phyloP scores from a whole-genome alignment of 1,140 invertebrate species.

The Drosophila guanche region DNA sequence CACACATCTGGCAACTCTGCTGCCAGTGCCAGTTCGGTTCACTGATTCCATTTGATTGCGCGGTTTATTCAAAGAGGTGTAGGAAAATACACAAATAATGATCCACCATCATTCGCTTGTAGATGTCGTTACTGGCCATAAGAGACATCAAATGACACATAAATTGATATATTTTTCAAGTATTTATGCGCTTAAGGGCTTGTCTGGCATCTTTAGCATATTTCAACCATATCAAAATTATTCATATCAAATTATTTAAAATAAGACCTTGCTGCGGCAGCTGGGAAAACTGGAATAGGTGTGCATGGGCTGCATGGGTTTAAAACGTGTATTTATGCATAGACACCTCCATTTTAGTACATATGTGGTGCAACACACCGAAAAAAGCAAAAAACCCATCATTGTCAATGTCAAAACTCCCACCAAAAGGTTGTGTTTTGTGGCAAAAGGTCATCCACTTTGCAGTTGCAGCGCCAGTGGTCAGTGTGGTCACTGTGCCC shows the following conservation, averaged over 20 bases:
- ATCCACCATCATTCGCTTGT: no score
- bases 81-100: no score
- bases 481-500: not conserved
- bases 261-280: not conserved
- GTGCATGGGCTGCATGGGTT: constrained; percentile 9
- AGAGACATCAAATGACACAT: no score
- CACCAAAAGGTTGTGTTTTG: not conserved
- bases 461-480: not conserved
- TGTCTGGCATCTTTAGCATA: no score
- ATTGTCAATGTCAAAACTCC: constrained; percentile 32
- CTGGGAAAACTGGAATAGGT: constrained; percentile 25
- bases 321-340: constrained; percentile 46
- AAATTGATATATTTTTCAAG: no score
- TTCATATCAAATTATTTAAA: not conserved
- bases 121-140: no score
- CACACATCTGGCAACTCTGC: constrained; percentile 2
- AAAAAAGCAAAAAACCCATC: constrained; percentile 15
- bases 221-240: no score
- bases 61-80: not conserved
- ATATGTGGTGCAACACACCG: constrained; percentile 4
- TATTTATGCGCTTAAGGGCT: no score
- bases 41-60: not conserved
- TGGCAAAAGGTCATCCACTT: not conserved
- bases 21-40: constrained; percentile 12
- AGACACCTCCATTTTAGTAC: constrained; percentile 21